Conservation (phyloP, 2,113 vertebrate genomes). For the Bombycilla garrulus region DNA sequence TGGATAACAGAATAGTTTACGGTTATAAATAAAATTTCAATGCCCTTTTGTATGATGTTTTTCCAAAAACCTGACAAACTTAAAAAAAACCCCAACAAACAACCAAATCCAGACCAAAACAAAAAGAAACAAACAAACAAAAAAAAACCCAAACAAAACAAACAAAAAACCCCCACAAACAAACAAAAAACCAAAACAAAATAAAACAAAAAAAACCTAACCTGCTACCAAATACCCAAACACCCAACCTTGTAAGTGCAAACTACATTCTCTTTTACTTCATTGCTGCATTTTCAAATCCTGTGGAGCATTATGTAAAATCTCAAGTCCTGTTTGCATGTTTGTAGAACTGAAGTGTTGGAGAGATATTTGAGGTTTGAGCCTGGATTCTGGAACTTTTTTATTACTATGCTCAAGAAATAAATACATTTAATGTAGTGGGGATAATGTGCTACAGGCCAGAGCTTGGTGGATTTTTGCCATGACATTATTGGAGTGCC, state of each 20-base stretch:
- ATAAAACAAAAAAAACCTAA: fast-evolving
- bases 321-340: neutral
- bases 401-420: neutral
- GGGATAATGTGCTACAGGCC: neutral
- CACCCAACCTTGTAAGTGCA: neutral
- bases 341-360: neutral
- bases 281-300: neutral
- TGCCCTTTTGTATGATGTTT: neutral
- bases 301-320: neutral
- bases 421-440: neutral
- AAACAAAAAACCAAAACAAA: neutral
- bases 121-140: neutral
- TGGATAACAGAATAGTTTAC: neutral
- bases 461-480: neutral
- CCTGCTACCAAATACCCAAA: too few species aligned
- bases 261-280: neutral
- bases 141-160: neutral
- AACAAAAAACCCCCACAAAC: neutral
- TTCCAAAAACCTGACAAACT: neutral
- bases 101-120: too few species aligned
- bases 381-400: neutral
- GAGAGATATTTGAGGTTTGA: neutral
- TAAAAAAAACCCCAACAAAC: neutral
- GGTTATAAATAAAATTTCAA: neutral
- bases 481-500: neutral